Evolutionary conservation across 2,797 vertebrate species (phyloP).

Genomic region (Botia almorhae): DNA sequence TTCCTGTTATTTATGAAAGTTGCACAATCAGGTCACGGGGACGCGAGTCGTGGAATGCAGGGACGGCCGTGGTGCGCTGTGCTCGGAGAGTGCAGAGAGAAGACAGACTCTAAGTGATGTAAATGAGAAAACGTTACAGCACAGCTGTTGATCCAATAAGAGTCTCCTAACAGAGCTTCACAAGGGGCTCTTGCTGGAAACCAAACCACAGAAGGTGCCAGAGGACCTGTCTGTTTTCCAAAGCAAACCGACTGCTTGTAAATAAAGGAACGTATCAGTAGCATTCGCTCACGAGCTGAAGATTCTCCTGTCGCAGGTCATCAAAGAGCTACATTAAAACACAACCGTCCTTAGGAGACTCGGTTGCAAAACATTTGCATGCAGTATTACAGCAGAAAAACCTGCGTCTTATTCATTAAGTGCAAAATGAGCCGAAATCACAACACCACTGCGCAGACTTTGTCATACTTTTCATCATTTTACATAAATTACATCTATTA

Average conservation of each 20-base stretch:
- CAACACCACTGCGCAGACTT: too few species aligned
- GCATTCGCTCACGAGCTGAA: neutral
- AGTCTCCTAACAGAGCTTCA: conserved; percentile 42
- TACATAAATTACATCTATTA: too few species aligned
- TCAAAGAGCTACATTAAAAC: neutral
- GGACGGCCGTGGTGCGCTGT: neutral
- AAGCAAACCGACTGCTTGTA: conserved; percentile 22
- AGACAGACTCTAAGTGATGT: conserved; percentile 40
- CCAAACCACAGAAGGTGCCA: conserved; percentile 26
- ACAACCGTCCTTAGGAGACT: neutral
- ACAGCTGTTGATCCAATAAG: conserved; percentile 50
- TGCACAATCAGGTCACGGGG: conserved; percentile 31
- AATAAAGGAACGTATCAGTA: conserved; percentile 23
- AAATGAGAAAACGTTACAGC: conserved; percentile 39
- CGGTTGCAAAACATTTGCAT: neutral
- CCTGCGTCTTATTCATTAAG: neutral
- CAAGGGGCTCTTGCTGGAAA: conserved; percentile 25
- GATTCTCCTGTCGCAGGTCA: neutral
- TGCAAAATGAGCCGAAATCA: too few species aligned
- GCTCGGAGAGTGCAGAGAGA: neutral
- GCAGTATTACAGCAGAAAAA: neutral
- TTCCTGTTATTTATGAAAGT: conserved; percentile 29
- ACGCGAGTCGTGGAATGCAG: conserved; percentile 20
- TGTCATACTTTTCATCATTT: neutral
- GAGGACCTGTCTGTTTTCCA: conserved; percentile 21